Percentiles rank a stretch among this genome's conserved stretches.
Conservation (phyloP, 2,888 invertebrate genomes). For the Cantharis rustica region DNA sequence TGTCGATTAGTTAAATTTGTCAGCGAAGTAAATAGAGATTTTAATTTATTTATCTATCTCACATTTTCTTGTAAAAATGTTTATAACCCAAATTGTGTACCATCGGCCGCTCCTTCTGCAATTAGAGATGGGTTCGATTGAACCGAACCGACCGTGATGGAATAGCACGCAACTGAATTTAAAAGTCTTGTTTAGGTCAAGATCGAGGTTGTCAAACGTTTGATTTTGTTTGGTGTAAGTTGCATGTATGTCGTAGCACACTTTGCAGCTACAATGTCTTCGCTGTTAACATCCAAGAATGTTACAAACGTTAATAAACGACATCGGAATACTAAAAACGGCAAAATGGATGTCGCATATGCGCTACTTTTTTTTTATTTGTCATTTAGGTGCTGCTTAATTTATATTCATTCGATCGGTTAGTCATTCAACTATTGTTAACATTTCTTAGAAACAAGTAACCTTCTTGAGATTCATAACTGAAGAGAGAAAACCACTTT, state of each 20-base stretch:
- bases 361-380: conserved; percentile 14
- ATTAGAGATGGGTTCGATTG: neutral
- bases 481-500: conserved; percentile 3
- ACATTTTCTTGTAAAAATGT: neutral
- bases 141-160: conserved; percentile 9
- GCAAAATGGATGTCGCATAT: neutral
- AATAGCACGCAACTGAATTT: conserved; percentile 30
- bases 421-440: conserved; percentile 19
- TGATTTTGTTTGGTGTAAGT: conserved; percentile 35
- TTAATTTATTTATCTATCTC: neutral
- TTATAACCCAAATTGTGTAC: neutral
- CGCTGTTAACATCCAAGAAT: conserved; percentile 21
- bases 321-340: conserved; percentile 14
- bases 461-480: neutral
- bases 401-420: conserved; percentile 17
- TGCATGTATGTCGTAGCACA: conserved; percentile 29
- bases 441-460: conserved; percentile 14
- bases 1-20: neutral
- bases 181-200: conserved; percentile 51
- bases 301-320: conserved; percentile 11
- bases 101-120: neutral
- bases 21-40: neutral
- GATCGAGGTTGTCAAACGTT: conserved; percentile 41
- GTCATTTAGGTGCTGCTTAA: conserved; percentile 2
- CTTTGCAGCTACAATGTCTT: conserved; percentile 11